phyloP scores from a whole-genome alignment of 2,113 vertebrate species.

The Myocastor coypus region DNA sequence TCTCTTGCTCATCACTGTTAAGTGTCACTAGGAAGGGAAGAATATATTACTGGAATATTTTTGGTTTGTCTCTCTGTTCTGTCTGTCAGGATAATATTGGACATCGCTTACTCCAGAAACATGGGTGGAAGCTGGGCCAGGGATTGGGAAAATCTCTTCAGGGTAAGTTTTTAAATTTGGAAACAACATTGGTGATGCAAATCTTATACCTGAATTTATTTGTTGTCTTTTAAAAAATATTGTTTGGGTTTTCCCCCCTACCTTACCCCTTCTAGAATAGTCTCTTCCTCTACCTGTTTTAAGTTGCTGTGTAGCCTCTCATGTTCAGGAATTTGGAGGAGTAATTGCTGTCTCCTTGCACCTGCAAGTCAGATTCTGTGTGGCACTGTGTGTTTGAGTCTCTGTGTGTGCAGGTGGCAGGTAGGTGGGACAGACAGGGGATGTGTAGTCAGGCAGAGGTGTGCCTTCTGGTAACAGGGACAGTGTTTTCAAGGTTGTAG shows the following conservation, averaged over 20 bases:
- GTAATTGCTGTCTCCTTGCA: slow-evolving; percentile 72
- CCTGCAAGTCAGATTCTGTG: background rate
- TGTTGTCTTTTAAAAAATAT: slow-evolving; percentile 56
- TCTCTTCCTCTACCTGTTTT: slow-evolving; percentile 69
- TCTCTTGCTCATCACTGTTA: slow-evolving; percentile 89
- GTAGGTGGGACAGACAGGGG: background rate
- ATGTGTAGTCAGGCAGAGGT: background rate
- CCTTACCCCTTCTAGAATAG: slow-evolving; percentile 78
- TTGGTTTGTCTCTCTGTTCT: slow-evolving; percentile 98
- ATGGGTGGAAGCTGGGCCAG: slow-evolving; percentile 99
- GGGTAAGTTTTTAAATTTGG: slow-evolving; percentile 92
- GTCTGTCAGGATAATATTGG: slow-evolving; percentile 99
- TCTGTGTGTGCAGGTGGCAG: background rate
- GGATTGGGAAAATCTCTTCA: slow-evolving; percentile 99
- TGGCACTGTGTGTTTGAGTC: background rate
- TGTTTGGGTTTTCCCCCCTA: slow-evolving; percentile 9
- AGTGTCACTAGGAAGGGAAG: slow-evolving; percentile 91
- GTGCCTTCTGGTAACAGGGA: slow-evolving; percentile 37
- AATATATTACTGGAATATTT: slow-evolving; percentile 99
- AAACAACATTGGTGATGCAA: slow-evolving; percentile 66
- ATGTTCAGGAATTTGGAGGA: slow-evolving; percentile 67
- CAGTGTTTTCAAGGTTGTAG: slow-evolving; percentile 48
- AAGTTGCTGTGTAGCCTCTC: slow-evolving; percentile 64
- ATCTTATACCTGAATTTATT: slow-evolving; percentile 66
- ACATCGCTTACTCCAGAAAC: slow-evolving; percentile 99